phyloP scores from a whole-genome alignment of 2,113 vertebrate genomes.

The Sinocyclocheilus anophthalmus region DNA sequence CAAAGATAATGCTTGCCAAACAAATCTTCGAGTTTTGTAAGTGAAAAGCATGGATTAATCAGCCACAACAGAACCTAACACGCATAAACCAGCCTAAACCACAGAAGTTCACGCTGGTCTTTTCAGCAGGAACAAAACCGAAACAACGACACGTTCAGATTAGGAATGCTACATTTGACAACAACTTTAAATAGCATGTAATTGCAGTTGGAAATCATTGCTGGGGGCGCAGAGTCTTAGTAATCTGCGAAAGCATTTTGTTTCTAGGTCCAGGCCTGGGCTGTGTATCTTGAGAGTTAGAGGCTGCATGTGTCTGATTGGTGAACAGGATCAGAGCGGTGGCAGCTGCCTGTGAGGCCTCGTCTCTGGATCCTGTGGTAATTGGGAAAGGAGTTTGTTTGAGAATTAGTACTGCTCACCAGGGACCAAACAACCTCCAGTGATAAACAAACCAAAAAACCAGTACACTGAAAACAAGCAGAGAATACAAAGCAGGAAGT shows the following conservation, averaged over 20 bases:
- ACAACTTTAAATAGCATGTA: background rate
- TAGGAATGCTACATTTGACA: background rate
- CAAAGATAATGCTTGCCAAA: background rate
- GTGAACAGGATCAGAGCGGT: slow-evolving; percentile 21
- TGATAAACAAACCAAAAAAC: slow-evolving; percentile 41
- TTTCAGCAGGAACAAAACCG: background rate
- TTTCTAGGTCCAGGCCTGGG: slow-evolving; percentile 3
- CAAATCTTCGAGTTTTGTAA: background rate
- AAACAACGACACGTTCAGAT: background rate
- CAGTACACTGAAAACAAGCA: slow-evolving; percentile 27
- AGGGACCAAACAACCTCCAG: slow-evolving; percentile 36
- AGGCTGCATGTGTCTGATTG: slow-evolving; percentile 12
- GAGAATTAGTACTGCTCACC: slow-evolving; percentile 32
- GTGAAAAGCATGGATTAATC: background rate
- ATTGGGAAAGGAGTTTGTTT: slow-evolving; percentile 37
- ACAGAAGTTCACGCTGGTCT: background rate
- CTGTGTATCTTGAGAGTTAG: background rate
- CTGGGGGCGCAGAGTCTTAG: background rate
- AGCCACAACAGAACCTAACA: slow-evolving; percentile 2
- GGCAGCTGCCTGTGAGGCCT: slow-evolving; percentile 11
- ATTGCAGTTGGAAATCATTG: slow-evolving; percentile 6
- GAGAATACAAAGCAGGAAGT: slow-evolving; percentile 33
- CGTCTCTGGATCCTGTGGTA: slow-evolving; percentile 24
- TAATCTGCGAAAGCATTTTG: background rate
- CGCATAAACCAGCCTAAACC: background rate